Conservation (phyloP, 1,140 invertebrate species). For the Mactra quadrangularis region DNA sequence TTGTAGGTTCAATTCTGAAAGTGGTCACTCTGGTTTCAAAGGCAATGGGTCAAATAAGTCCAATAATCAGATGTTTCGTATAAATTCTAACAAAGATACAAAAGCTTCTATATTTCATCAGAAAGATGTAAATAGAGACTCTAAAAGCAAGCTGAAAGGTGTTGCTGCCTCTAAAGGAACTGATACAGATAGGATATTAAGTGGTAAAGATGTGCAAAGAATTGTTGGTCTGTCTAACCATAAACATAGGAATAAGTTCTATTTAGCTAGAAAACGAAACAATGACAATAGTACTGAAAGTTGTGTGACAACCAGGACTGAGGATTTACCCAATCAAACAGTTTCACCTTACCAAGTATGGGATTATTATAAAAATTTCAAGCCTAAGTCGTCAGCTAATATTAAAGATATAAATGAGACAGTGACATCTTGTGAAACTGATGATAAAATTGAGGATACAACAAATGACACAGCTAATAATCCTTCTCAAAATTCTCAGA, state of each 20-base stretch:
- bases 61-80: too few relatives aligned
- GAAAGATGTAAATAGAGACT: too few relatives aligned
- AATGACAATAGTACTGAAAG: background rate
- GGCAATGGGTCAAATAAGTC: too few relatives aligned
- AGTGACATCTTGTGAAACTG: background rate
- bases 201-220: constrained; percentile 4
- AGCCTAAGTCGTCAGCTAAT: background rate
- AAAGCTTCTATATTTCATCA: too few relatives aligned
- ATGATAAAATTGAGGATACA: background rate
- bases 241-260: constrained; percentile 32
- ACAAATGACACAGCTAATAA: background rate
- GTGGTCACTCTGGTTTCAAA: too few relatives aligned
- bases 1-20: too few relatives aligned
- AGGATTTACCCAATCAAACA: background rate
- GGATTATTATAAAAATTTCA: constrained; percentile 29
- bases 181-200: background rate
- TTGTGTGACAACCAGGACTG: background rate
- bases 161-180: background rate
- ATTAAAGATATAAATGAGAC: background rate
- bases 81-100: too few relatives aligned
- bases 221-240: background rate
- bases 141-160: too few relatives aligned
- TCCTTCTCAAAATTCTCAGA: background rate
- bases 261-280: constrained; percentile 15
- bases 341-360: constrained; percentile 15